A percentile compares a stretch with the other conserved stretches of the same genome.
These are phyloP conservation scores for Heliconius congener DNA, from an alignment of 1,140 invertebrate genomes.

Conservation along the genomic window DNA sequence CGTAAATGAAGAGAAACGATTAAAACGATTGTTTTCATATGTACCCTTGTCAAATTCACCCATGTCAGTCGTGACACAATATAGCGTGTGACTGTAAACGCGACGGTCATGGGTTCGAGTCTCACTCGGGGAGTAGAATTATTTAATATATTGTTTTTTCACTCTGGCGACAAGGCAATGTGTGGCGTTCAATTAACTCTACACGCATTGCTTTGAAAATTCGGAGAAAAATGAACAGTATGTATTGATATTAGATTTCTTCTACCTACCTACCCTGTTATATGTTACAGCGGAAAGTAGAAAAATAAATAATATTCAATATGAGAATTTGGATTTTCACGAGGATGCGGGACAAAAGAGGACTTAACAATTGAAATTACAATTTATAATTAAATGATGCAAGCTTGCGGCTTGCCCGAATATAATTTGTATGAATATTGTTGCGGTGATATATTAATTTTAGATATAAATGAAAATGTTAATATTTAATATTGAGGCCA, in stretches of 20 bases:
- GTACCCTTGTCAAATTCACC: background rate
- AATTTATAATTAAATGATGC: background rate
- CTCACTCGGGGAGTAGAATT: too few species aligned
- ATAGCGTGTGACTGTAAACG: too few species aligned
- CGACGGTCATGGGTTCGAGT: too few species aligned
- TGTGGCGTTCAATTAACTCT: too few species aligned
- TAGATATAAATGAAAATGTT: background rate
- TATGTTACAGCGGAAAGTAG: too few species aligned
- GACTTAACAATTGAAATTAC: background rate
- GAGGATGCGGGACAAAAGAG: background rate
- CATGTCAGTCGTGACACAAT: background rate
- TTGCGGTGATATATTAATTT: background rate
- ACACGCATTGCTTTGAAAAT: too few species aligned
- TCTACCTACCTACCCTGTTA: too few species aligned
- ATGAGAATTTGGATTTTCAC: background rate
- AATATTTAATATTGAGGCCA: background rate
- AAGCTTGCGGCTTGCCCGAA: background rate
- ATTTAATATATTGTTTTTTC: too few species aligned
- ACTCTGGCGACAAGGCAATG: too few species aligned
- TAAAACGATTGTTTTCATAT: background rate
- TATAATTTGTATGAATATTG: background rate
- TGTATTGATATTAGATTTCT: too few species aligned
- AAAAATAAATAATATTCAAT: background rate
- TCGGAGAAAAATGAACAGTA: too few species aligned
- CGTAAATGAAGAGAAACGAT: background rate